Evolutionary conservation across 2,888 invertebrate species (phyloP), one percentile per base, ranked within the genome.

Genomic region (Timema podura): DNA sequence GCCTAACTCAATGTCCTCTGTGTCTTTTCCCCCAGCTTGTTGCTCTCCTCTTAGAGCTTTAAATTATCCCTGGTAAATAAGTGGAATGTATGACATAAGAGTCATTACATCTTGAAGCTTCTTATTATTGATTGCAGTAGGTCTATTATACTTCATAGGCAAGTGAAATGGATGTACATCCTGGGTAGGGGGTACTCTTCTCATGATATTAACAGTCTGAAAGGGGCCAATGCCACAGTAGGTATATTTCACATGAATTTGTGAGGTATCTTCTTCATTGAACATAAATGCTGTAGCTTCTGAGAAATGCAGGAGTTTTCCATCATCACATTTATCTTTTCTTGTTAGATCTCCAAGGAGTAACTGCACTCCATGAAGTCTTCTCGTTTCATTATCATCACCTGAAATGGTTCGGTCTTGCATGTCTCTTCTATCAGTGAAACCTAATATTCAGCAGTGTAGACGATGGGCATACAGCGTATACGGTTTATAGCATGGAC

Each of bases 251-350:
- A 51, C n/a, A 51, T 51, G 51, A 51, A 51, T 3, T 51, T 13
- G 11, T 51, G 51, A 51, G n/a, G 3, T 3, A 51, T 51, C 1
- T 51, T 51, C 51, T 51, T 1, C 51, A 51, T 51, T 51, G 3
- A 51, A 51, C 51, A 51, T 51, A 51, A 51, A 51, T 51, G n/a
- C 51, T n/a, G n/a, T 51, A 51, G 51, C 51, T 51, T 51, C 51
- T 51, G 51, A 51, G 3, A 51, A 51, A 2, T n/a, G n/a, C 51
- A n/a, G n/a, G 51, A 3, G 1, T 1, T 11, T 51, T 51, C n/a
- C 51, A 51, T 51, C 3, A 51, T 51, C 51, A 51, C 11, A n/a
- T 51, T 2, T 51, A 11, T 51, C 51, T 51, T n/a, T 51, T n/a
- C n/a, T n/a, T 51, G 13, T 51, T n/a, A 13, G 11, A 51, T 11